These are phyloP conservation scores for Drosophila kepulauana DNA, from an alignment of 1,140 invertebrate species.

Conservation along the genomic window DNA sequence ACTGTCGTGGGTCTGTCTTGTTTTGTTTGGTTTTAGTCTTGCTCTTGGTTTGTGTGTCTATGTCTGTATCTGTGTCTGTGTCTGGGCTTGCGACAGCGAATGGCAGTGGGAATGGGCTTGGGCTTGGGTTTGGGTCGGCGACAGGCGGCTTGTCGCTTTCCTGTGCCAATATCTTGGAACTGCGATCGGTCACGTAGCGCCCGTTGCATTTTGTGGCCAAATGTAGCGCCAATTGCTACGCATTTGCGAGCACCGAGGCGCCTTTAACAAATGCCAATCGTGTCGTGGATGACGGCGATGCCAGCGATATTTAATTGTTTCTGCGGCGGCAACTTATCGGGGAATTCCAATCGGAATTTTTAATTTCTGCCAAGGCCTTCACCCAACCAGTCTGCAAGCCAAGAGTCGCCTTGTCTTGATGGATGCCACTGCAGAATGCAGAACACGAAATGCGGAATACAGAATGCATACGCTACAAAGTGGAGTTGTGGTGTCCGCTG, in stretches of 20 bases:
- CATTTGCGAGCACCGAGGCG: slow-evolving; percentile 78
- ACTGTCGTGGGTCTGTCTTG: slow-evolving; percentile 25
- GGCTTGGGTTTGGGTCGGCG: slow-evolving; percentile 10
- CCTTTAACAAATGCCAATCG: slow-evolving; percentile 84
- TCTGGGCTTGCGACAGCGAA: background rate
- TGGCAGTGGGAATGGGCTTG: background rate
- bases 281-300: slow-evolving; percentile 72
- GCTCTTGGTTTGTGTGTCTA: background rate
- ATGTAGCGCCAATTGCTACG: slow-evolving; percentile 83
- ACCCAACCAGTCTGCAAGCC: slow-evolving; percentile 1
- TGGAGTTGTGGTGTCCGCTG: slow-evolving; percentile 13
- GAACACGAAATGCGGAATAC: slow-evolving; percentile 29
- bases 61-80: background rate
- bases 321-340: slow-evolving; percentile 79
- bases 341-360: slow-evolving; percentile 83
- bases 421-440: slow-evolving; percentile 71
- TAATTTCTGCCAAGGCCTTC: slow-evolving; percentile 74
- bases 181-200: slow-evolving; percentile 79
- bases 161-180: slow-evolving; percentile 63
- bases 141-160: slow-evolving; percentile 50
- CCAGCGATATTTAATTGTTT: slow-evolving; percentile 83
- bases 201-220: slow-evolving; percentile 72
- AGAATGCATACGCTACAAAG: slow-evolving; percentile 55
- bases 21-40: slow-evolving; percentile 6
- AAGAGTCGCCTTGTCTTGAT: slow-evolving; percentile 53